Base-by-base conservation (phyloP, 2,888 invertebrate genomes). In the Lasioglossum marginatum region DNA sequence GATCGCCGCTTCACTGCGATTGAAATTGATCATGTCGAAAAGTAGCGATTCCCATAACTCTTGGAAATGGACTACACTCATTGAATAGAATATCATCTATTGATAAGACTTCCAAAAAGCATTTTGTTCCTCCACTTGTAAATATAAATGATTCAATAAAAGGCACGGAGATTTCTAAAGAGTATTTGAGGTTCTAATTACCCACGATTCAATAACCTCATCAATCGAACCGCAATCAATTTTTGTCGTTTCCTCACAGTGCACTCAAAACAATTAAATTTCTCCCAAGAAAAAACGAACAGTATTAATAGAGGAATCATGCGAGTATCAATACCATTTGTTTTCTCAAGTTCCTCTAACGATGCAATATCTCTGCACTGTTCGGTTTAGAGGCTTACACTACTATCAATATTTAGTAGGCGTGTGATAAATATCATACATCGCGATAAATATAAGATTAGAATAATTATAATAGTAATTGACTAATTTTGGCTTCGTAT, bases 401-500 rank as follows among this genome's bases (percentile, higher is more conserved):
- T 80, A 79, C 63, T 79, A 80, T 70, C 68, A 71, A 82, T 88
- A 88, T 83, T 87, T 76, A 79, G 71, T 82, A 87, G 80, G 76
- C 87, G 60, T 82, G 57, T 81, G 82, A 88, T 88, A 88, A 88
- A 88, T 91, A 92, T 91, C 86, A 87, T 87, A 91, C 84, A 89
- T 91, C 79, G 84, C 82, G 87, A 90, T 92, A 93, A 91, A 92
- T 92, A 92, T 89, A 90, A 27, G 89, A 84, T 83, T 87, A 91
- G 72, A 73, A 79, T 92, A 91, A 82, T 88, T 79, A 84, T 73
- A 90, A 76, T 90, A 92, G 83, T 93, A 94, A 93, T 94, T 93
- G 93, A 94, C 94, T 94, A 94, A 94, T 94, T 94, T 94, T 94
- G 92, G 93, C 93, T 92, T 92, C 87, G 82, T 80, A 89, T 84